These are phyloP conservation scores for Oenanthe oenanthe DNA, from an alignment of 2,113 vertebrate genomes.

Conservation along the genomic window DNA sequence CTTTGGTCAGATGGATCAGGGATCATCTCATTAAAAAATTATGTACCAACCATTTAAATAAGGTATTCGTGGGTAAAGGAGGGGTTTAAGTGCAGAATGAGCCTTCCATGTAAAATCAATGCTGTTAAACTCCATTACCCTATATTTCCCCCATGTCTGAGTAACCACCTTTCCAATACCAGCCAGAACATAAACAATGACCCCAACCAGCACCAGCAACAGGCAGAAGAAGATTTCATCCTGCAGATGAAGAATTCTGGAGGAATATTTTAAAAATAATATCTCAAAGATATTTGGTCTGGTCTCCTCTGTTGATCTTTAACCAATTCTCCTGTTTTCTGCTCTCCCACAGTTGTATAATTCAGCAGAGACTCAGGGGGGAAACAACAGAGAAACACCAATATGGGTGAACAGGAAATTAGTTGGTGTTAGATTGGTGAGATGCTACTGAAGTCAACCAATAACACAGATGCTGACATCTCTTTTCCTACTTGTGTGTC, in stretches of 20 bases:
- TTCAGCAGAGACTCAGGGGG: background rate
- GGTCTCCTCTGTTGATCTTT: background rate
- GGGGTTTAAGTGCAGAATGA: conserved; percentile 39
- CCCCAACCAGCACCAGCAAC: background rate
- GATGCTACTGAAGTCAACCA: background rate
- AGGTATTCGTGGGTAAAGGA: conserved; percentile 19
- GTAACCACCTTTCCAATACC: background rate
- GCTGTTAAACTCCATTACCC: conserved; percentile 50
- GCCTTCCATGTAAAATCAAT: conserved; percentile 33
- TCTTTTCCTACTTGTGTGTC: background rate
- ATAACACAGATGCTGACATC: background rate
- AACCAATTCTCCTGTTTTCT: background rate
- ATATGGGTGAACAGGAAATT: background rate
- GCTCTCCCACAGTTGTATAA: background rate
- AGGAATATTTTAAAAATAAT: background rate
- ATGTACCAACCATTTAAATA: conserved; percentile 49
- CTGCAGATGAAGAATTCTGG: background rate
- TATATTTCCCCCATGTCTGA: background rate
- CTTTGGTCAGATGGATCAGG: background rate
- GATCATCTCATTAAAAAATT: conserved; percentile 47
- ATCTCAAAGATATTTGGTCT: background rate
- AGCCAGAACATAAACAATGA: background rate
- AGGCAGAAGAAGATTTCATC: background rate
- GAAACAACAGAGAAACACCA: background rate
- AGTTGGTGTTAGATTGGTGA: accelerated